These are phyloP conservation scores for Platygyra sinensis DNA, from an alignment of 64 coral and sea anemone genomes.

Conservation along the genomic window DNA sequence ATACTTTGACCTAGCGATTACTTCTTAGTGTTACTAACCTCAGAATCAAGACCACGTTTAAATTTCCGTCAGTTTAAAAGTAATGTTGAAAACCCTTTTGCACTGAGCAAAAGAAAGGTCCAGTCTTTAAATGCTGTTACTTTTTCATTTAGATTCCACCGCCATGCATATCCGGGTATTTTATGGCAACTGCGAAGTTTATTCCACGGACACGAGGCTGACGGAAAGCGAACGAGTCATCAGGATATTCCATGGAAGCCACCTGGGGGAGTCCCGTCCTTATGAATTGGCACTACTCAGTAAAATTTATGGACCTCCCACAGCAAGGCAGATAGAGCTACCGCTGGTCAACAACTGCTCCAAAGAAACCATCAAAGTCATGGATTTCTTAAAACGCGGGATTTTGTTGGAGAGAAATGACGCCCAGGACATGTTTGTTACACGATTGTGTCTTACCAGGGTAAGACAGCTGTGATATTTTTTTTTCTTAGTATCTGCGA, in stretches of 20 bases:
- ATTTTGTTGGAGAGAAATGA: constrained; percentile 69
- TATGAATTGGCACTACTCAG: neutral
- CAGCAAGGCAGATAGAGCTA: constrained; percentile 58
- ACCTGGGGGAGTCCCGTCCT: neutral
- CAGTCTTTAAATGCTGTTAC: neutral
- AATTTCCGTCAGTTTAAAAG: no score
- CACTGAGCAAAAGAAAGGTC: no score
- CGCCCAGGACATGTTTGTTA: constrained; percentile 54
- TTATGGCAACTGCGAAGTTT: constrained; percentile 12
- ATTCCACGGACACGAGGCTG: constrained; percentile 19
- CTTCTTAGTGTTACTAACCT: no score
- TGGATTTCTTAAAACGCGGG: constrained; percentile 72
- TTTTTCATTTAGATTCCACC: neutral
- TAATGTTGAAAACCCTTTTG: no score
- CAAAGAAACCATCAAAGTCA: constrained; percentile 55
- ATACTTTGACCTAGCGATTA: no score
- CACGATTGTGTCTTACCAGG: constrained; percentile 41
- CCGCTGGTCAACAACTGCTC: constrained; percentile 21
- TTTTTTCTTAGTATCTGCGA: neutral
- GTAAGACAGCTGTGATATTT: neutral
- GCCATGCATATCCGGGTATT: constrained; percentile 16
- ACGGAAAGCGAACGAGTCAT: neutral
- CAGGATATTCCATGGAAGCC: constrained; percentile 19
- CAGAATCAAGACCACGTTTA: no score
- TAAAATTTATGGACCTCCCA: constrained; percentile 51